Evolutionary conservation across 2,797 vertebrate species (phyloP), one percentile per base, ranked within the genome.

Genomic region (Sitta carolinensis): DNA sequence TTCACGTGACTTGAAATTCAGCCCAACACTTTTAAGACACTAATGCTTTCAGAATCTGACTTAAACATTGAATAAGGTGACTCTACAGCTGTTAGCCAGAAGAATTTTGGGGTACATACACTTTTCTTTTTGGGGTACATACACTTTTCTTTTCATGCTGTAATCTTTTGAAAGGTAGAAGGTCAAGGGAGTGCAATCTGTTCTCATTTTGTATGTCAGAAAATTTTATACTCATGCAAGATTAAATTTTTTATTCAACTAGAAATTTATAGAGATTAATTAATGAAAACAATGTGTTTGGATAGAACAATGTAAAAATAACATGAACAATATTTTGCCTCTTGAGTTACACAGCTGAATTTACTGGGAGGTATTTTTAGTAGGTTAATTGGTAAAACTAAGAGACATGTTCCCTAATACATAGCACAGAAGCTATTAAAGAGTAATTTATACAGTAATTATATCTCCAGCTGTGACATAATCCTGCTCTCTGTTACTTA

Each of bases 391-490:
- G 84, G 87, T 69, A 92, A 93, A 94, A 89, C 74, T 89, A 42
- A 82, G 52, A 94, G 67, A 90, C 79, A 47, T 43, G 50, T 80
- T 86, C 32, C 42, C 51, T 91, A 87, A 92, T 81, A 93, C 67
- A 77, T 67, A 70, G 70, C 79, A 93, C 59, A 90, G 91, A 88
- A 81, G 19, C 69, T 95, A 96, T 91, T 92, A 96, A 88, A 86
- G 59, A 86, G 62, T 78, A 94, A 96, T 96, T 96, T 93, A 96
- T 91, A 86, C 52, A 86, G 79, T 91, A 95, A 97, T 95, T 94
- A 82, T 91, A 50, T 84, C 69, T 94, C 84, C 94, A 92, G 80
- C 90, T 95, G 88, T 91, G 89, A 90, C 80, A 94, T 87, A 90
- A 90, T 95, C 74, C n/a, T 92, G 64, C 58, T 57, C 43, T 88